Conservation (phyloP, 2,797 vertebrate genomes). For the Caiman crocodilus region DNA sequence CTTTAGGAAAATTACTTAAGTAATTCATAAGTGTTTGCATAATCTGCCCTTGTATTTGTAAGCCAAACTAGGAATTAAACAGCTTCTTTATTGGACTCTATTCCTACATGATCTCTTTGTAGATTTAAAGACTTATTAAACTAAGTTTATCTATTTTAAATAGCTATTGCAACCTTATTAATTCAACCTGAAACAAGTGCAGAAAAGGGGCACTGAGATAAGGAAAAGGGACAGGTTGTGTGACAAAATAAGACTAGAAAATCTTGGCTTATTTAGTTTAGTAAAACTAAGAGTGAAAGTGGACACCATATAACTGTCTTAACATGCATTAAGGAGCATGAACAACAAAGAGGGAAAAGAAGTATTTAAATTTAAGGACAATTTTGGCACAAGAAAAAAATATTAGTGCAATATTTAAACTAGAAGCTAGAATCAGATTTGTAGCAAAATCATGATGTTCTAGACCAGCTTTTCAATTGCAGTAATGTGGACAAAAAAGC, state of each 20-base stretch:
- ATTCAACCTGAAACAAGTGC: neutral
- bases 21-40: neutral
- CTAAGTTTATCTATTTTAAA: conserved; percentile 13
- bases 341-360: neutral
- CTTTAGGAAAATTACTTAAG: neutral
- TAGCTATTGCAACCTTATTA: neutral
- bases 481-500: no score
- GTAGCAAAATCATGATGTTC: no score
- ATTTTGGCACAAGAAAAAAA: no score
- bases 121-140: neutral
- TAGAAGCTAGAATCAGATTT: no score
- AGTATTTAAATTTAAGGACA: neutral
- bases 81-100: neutral
- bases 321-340: accelerated
- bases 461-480: no score
- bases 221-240: neutral
- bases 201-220: conserved; percentile 26
- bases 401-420: no score
- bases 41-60: conserved; percentile 4
- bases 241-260: neutral
- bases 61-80: conserved; percentile 13
- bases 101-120: neutral
- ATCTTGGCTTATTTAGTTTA: neutral
- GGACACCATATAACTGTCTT: accelerated
- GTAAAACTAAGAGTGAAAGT: neutral